phyloP scores from a whole-genome alignment of 2,888 invertebrate genomes.

The Magallana nippona region DNA sequence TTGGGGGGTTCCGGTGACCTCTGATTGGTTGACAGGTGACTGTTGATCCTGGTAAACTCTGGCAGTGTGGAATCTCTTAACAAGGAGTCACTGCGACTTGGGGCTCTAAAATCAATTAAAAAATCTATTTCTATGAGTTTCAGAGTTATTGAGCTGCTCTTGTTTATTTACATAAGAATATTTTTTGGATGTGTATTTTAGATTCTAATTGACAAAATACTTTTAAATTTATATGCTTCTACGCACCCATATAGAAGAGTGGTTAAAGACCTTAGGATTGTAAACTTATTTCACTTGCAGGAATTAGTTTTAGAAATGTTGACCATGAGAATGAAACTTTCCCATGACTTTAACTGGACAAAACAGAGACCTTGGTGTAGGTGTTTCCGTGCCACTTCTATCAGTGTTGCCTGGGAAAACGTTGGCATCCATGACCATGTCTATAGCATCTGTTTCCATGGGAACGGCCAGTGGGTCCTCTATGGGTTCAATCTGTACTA shows the following conservation, averaged over 20 bases:
- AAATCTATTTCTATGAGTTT: background rate
- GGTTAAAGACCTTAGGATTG: too few species aligned
- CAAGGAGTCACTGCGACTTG: constrained; percentile 45
- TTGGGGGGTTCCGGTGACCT: constrained; percentile 36
- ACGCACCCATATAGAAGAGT: too few species aligned
- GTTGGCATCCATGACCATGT: background rate
- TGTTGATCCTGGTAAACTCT: constrained; percentile 31
- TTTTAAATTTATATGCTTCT: too few species aligned
- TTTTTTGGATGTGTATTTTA: too few species aligned
- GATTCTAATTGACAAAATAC: too few species aligned
- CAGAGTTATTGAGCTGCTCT: too few species aligned
- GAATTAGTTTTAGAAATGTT: too few species aligned
- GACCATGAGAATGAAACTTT: too few species aligned
- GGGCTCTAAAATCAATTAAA: constrained; percentile 21
- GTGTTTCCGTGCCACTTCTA: background rate
- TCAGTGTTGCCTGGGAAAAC: background rate
- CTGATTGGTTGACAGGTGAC: constrained; percentile 14
- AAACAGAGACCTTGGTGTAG: constrained; percentile 23
- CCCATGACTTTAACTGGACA: background rate
- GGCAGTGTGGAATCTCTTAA: constrained; percentile 42
- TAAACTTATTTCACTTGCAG: too few species aligned
- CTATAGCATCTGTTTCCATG: constrained; percentile 31
- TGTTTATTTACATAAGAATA: too few species aligned
- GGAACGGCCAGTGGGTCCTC: constrained; percentile 32
- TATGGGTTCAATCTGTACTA: constrained; percentile 36